A percentile compares a stretch with the other conserved stretches of the same genome.
phyloP scores from a whole-genome alignment of 2,888 invertebrate species.

The Formica aserva region DNA sequence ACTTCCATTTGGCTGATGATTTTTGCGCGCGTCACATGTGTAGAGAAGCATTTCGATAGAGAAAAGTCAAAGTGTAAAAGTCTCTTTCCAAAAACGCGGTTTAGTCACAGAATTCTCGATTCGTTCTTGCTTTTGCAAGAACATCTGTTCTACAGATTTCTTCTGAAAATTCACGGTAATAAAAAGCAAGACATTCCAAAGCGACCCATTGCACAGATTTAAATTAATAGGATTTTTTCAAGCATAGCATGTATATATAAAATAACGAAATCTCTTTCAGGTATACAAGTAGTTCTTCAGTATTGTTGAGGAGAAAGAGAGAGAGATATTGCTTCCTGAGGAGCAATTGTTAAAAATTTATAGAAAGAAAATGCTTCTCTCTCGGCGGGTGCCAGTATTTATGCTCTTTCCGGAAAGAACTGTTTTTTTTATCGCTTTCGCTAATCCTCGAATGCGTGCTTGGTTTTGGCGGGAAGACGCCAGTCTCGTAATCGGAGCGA shows the following conservation, averaged over 20 bases:
- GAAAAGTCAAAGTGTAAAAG: background rate
- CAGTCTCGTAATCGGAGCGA: slow-evolving; percentile 58
- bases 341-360: background rate
- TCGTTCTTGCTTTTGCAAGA: background rate
- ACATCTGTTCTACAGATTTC: background rate
- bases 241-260: background rate
- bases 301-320: background rate
- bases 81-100: background rate
- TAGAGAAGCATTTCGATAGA: slow-evolving; percentile 14
- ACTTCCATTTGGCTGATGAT: slow-evolving; percentile 36
- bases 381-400: background rate
- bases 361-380: background rate
- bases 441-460: background rate
- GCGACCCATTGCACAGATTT: background rate
- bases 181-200: background rate
- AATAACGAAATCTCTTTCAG: background rate
- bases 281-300: background rate
- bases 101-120: background rate
- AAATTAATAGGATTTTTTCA: background rate
- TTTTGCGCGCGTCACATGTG: slow-evolving; percentile 21
- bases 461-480: slow-evolving; percentile 32
- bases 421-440: background rate
- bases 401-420: background rate
- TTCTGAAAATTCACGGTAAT: background rate
- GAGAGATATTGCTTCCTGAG: background rate